phyloP scores from a whole-genome alignment of 2,888 invertebrate genomes.

The Caenorhabditis sp. region DNA sequence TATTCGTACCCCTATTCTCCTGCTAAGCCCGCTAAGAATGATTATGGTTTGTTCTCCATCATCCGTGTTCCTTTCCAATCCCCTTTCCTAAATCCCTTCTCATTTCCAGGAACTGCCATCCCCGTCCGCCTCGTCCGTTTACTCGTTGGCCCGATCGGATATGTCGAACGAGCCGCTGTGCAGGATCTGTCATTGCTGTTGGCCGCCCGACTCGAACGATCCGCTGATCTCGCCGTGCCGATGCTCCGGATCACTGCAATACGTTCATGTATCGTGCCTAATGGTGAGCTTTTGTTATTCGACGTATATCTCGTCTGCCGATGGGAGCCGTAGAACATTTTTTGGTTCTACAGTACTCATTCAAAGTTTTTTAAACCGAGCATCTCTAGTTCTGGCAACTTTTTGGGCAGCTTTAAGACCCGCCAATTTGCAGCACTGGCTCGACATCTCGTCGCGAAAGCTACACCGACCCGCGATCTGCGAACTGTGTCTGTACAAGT shows the following conservation, averaged over 20 bases:
- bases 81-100: neutral
- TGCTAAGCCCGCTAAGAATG: too few relatives aligned
- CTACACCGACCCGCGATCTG: constrained; percentile 81
- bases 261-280: constrained; percentile 81
- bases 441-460: constrained; percentile 81
- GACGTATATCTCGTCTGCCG: too few relatives aligned
- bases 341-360: too few relatives aligned
- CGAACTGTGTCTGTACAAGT: constrained; percentile 82
- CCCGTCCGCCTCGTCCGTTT: constrained; percentile 62
- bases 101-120: constrained; percentile 64
- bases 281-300: constrained; percentile 80
- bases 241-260: constrained; percentile 82
- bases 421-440: constrained; percentile 82
- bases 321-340: too few relatives aligned
- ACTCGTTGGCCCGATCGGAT: constrained; percentile 63
- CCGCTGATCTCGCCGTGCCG: constrained; percentile 82
- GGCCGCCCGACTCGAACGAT: constrained; percentile 78
- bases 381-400: too few relatives aligned
- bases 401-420: too few relatives aligned
- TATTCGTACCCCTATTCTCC: neutral
- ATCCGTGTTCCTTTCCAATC: too few relatives aligned
- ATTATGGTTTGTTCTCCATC: neutral
- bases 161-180: constrained; percentile 80
- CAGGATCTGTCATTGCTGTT: constrained; percentile 82
- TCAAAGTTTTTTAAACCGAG: too few relatives aligned